A percentile compares a stretch with the other conserved stretches of the same genome.
Evolutionary conservation across 2,797 vertebrate species (phyloP).

Genomic region (Gobio occitaniae): DNA sequence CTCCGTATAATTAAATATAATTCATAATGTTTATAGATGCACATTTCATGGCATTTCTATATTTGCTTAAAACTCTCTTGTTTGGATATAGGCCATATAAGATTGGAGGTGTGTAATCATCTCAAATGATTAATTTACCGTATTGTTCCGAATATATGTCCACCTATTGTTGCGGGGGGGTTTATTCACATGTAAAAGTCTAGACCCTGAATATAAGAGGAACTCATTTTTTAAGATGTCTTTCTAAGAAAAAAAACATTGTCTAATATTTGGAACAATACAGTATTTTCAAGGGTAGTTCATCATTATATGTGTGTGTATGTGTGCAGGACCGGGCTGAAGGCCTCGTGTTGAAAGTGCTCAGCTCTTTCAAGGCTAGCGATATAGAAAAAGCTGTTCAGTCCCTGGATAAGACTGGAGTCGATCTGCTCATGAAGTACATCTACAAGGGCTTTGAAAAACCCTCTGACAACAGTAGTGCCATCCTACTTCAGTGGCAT

Average conservation of each 20-base stretch:
- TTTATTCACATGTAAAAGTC: too few species aligned
- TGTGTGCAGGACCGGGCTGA: conserved; percentile 90
- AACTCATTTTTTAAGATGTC: too few species aligned
- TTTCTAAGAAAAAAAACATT: too few species aligned
- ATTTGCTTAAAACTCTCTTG: background rate
- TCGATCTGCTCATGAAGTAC: conserved; percentile 98
- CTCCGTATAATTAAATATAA: too few species aligned
- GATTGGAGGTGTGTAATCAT: background rate
- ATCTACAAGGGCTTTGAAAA: conserved; percentile 99
- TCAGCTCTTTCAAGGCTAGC: conserved; percentile 94
- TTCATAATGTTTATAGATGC: too few species aligned
- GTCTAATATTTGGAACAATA: too few species aligned
- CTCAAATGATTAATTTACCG: background rate
- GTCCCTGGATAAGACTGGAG: conserved; percentile 91
- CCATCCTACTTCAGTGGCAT: conserved; percentile 94
- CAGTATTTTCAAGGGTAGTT: background rate
- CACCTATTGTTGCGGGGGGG: too few species aligned
- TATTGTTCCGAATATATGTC: too few species aligned
- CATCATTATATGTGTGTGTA: background rate
- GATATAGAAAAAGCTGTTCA: conserved; percentile 98
- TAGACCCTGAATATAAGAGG: too few species aligned
- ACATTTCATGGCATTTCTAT: background rate
- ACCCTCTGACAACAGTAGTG: conserved; percentile 97
- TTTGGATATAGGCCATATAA: background rate
- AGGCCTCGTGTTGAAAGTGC: conserved; percentile 93